Evolutionary conservation across 2,113 vertebrate species (phyloP), one percentile per base, ranked within the genome.

Genomic region (Hippocampus guttulatus): DNA sequence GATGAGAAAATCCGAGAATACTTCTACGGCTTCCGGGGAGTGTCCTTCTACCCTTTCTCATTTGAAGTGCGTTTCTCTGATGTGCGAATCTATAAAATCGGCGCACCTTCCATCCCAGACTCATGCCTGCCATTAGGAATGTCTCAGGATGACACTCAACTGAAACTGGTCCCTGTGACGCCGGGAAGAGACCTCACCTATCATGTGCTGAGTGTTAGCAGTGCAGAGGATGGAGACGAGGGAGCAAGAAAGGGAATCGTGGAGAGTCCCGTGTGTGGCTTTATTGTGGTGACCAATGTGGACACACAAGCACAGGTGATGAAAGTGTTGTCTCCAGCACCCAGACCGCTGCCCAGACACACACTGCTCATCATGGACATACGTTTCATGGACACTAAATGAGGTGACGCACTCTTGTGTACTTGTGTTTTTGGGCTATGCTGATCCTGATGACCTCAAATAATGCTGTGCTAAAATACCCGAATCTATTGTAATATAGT

Each of bases 321-420:
- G 90, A 99, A 97, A 0, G 95, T 98, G 23, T 90, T 99, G 7
- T 97, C 96, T 1, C 97, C 97, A 0, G 95, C 96, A 0, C 97
- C 96, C 0, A 92, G 97, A 2, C 96, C 96, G 0, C 91, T 99
- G 71, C 96, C 97, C 18, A 94, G 95, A 80, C 95, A 94, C 90
- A 96, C 96, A 33, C 91, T 98, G 38, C 96, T 98, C 57, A 98
- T 99, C 85, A 99, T 99, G 97, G 97, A 98, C 84, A 98, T 99
- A 54, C 94, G 96, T 64, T 98, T 98, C 81, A 98, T 98, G 92
- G 97, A 99, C 85, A 94, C 95, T 25, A 98, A 88, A 74, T 90
- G 18, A 84, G 51, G 23, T 5, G 47, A 20, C 14, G 5, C 41
- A 16, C 12, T 5, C 21, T 64, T n/a, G 40, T 43, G 25, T 20